Evolutionary conservation across 2,888 invertebrate species (phyloP), one percentile per base, ranked within the genome.

Genomic region (Mythimna pallens): DNA sequence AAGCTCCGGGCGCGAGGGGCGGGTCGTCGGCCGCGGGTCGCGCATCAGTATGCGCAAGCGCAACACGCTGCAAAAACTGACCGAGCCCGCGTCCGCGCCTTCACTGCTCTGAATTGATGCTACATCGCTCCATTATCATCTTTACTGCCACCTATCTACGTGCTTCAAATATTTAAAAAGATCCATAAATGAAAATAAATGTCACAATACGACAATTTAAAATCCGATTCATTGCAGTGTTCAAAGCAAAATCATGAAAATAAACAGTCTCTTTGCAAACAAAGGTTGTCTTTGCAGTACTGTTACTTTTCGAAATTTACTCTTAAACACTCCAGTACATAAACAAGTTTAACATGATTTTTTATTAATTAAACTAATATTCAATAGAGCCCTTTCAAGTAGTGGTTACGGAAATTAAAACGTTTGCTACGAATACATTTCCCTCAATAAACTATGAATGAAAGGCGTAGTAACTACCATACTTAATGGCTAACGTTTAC

Each of bases 31-130:
- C 92, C 82, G 84, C 79, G 88, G 89, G 87, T 88, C 89, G 88
- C 91, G 86, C 92, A 93, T 94, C 92, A 93, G 92, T 94, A 93
- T 93, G 93, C 93, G 91, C 89, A 87, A 88, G 86, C 87, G 90
- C 91, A 88, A 87, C 88, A 87, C 87, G 81, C 89, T 73, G 92
- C 93, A 94, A 94, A 94, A 94, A 94, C 92, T 83, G 54, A 62
- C 74, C 83, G 84, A 81, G 86, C 84, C 84, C 85, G 87, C 86
- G 86, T 86, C 82, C 67, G 82, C 61, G 40, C 8, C n/a, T 40
- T 61, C 61, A 40, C 22, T 61, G 61, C 86, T 86, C 87, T 89
- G 87, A 90, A 92, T 91, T 90, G 84, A 91, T 90, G 80, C 86
- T 78, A 90, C 89, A 89, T 88, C 71, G 67, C 74, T 74, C 69